Conservation (phyloP, 1,140 invertebrate species). For the Zophobas morio region DNA sequence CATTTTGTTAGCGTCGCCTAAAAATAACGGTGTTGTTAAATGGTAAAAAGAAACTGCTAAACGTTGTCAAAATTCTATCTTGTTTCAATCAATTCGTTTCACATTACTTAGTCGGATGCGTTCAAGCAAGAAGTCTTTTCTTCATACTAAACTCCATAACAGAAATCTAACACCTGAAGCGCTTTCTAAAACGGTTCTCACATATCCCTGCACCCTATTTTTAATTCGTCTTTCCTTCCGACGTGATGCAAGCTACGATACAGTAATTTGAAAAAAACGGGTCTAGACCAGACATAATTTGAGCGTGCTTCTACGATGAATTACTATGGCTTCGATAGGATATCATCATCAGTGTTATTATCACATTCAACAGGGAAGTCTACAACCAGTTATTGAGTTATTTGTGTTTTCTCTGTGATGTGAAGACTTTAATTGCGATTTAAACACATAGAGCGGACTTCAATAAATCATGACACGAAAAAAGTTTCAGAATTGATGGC, state of each 20-base stretch:
- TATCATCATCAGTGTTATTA: conserved; percentile 14
- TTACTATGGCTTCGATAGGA: background rate
- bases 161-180: conserved; percentile 29
- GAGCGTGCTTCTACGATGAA: conserved; percentile 28
- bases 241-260: conserved; percentile 25
- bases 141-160: conserved; percentile 19
- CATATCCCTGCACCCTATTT: conserved; percentile 43
- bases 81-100: conserved; percentile 32
- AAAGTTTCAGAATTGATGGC: background rate
- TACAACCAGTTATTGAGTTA: background rate
- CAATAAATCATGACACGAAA: conserved; percentile 14
- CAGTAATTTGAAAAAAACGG: conserved; percentile 46
- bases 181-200: conserved; percentile 40
- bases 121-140: conserved; percentile 38
- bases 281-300: conserved; percentile 44
- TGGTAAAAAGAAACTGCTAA: conserved; percentile 13
- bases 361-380: background rate
- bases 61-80: background rate
- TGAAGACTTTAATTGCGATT: conserved; percentile 23
- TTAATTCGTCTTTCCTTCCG: conserved; percentile 29
- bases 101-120: conserved; percentile 13
- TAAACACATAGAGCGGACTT: background rate
- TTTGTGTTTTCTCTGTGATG: conserved; percentile 2
- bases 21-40: background rate
- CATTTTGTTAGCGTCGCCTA: background rate